Percentiles rank a stretch among this genome's conserved stretches.
phyloP scores from a whole-genome alignment of 1,140 invertebrate genomes.

The Leptinotarsa undecemlineata region DNA sequence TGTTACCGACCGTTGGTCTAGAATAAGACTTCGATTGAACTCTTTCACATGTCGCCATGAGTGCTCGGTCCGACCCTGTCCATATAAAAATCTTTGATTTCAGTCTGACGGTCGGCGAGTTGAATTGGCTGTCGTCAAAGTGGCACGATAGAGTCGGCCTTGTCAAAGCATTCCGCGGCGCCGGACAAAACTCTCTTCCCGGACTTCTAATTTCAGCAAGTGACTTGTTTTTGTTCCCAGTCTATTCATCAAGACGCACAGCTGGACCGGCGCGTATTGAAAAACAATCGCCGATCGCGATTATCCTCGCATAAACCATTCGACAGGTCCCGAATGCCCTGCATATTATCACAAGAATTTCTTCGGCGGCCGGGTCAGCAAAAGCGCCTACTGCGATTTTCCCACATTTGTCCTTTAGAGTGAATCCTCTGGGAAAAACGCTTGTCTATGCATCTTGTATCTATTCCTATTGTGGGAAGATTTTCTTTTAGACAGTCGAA shows the following conservation, averaged over 20 bases:
- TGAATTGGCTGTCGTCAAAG: constrained; percentile 17
- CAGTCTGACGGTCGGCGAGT: constrained; percentile 8
- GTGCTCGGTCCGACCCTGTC: not conserved
- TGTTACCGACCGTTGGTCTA: too few species aligned
- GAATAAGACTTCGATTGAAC: too few species aligned
- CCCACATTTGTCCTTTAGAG: constrained; percentile 19
- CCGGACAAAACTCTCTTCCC: constrained; percentile 46
- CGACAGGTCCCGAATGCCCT: constrained; percentile 17
- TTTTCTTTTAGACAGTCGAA: not conserved
- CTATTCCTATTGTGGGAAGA: constrained; percentile 5
- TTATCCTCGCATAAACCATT: constrained; percentile 34
- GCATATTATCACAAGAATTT: constrained; percentile 21
- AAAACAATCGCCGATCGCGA: constrained; percentile 39
- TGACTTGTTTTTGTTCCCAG: constrained; percentile 52
- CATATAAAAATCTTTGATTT: constrained; percentile 13
- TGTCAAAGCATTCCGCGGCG: constrained; percentile 52
- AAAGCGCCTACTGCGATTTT: constrained; percentile 18
- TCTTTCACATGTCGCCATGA: too few species aligned
- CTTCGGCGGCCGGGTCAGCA: not conserved
- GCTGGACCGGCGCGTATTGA: constrained; percentile 37
- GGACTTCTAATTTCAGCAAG: constrained; percentile 53
- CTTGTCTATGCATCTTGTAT: not conserved
- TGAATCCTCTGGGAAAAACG: constrained; percentile 7
- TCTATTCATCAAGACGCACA: constrained; percentile 49
- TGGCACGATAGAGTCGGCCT: constrained; percentile 38